Base-by-base conservation (phyloP, 2,113 vertebrate species). In the Typhlomys cinereus region DNA sequence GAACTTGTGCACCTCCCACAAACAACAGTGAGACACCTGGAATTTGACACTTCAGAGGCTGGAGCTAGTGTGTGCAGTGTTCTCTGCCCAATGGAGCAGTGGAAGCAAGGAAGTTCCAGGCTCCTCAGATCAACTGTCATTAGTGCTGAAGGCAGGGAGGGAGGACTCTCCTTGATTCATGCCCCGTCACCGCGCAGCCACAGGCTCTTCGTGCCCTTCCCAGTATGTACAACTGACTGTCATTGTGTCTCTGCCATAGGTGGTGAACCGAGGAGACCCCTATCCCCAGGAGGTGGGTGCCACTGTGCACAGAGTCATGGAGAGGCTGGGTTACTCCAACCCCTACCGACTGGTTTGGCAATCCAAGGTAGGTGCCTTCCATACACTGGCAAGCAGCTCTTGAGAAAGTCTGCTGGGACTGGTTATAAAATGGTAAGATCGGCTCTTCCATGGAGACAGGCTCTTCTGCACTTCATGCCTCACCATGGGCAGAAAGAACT, bases 241-340 rank as follows among this genome's bases (percentile, higher is more conserved):
- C 12, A 11, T 44, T 82, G 66, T 95, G 86, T 81, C 1, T 83
- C 46, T 74, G 74, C 50, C 95, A 52, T 85, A 99, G 99, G 99
- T 99, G 54, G 99, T 99, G 95, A 99, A 99, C 98, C 97, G 99
- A 5, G 99, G 99, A 0, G 99, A 99, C 94, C 99, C 99, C 0
- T 99, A 99, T 79, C 99, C 99, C 44, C 99, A 99, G 75, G 99
- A 99, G 46, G 99, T 99, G 34, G 99, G 99, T 5, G 99, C 99
- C 54, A 99, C 99, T 0, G 99, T 99, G 9, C 99, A 99, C 94
- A 98, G 98, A 87, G 99, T 99, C 91, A 99, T 99, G 99, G 99
- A 99, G 96, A 97, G 98, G 80, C 98, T 99, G 71, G 98, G 98
- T 66, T 98, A 99, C 98, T 99, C 98, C 93, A 99, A 99, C 93